Conservation (phyloP, 2,113 vertebrate genomes). For the Beaufortia kweichowensis region DNA sequence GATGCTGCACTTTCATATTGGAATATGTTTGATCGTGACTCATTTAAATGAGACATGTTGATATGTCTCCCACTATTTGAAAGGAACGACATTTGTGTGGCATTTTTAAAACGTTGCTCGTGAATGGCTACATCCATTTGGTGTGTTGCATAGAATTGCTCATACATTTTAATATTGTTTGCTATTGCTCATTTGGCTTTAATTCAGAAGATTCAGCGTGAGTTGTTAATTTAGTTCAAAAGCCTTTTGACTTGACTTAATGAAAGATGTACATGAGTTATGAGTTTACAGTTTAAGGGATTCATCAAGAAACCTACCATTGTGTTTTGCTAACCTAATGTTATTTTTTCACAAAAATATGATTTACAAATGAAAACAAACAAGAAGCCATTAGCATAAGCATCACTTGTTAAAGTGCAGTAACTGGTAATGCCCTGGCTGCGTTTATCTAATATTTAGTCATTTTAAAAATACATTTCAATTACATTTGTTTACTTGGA, state of each 20-base stretch:
- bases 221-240: conserved; percentile 46
- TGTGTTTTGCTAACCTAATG: not conserved
- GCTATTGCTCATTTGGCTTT: conserved; percentile 56
- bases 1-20: conserved; percentile 53
- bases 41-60: conserved; percentile 58
- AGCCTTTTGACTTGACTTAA: conserved; percentile 26
- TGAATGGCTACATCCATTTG: conserved; percentile 47
- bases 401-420: not conserved
- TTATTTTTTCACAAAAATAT: not conserved
- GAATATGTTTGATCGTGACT: conserved; percentile 59
- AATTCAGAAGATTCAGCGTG: conserved; percentile 53
- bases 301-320: conserved; percentile 23
- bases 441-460: conserved; percentile 27
- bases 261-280: conserved; percentile 16
- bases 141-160: conserved; percentile 49
- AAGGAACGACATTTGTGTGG: conserved; percentile 47
- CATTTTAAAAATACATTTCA: conserved; percentile 44
- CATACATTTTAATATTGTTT: conserved; percentile 58
- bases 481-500: conserved; percentile 68
- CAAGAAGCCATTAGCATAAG: not conserved
- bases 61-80: conserved; percentile 47
- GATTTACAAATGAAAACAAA: not conserved
- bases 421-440: conserved; percentile 40
- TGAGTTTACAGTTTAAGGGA: conserved; percentile 20
- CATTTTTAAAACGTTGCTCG: conserved; percentile 50